Evolutionary conservation across 2,888 invertebrate genomes (phyloP).

Genomic region (Calameuta idolon): DNA sequence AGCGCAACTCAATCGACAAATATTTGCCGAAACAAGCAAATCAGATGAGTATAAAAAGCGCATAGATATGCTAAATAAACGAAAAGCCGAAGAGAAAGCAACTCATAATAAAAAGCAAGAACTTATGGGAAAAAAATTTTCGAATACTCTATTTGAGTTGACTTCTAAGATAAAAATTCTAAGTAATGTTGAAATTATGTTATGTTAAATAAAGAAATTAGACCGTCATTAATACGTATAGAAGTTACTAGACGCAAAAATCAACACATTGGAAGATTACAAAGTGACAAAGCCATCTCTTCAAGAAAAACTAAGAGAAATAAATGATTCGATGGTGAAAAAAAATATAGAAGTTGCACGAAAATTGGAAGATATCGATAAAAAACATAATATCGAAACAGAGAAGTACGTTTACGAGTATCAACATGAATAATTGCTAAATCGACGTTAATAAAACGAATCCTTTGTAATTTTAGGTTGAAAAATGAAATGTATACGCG

Average conservation of each 20-base stretch:
- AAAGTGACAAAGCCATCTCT: conserved; percentile 41
- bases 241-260: conserved; percentile 46
- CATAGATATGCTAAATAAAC: conserved; percentile 29
- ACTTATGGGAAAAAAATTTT: conserved; percentile 40
- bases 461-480: conserved; percentile 39
- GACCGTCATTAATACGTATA: not conserved
- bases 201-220: not conserved
- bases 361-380: conserved; percentile 37
- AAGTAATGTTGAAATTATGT: conserved; percentile 40
- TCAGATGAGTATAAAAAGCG: conserved; percentile 32
- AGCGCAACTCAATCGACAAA: conserved; percentile 38
- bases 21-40: conserved; percentile 37
- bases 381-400: conserved; percentile 48
- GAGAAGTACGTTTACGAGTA: conserved; percentile 45
- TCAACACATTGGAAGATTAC: conserved; percentile 54
- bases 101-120: conserved; percentile 38
- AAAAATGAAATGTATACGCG: conserved; percentile 49
- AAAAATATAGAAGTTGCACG: conserved; percentile 40
- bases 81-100: conserved; percentile 33
- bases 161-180: conserved; percentile 49
- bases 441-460: not conserved
- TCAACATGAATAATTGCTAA: not conserved
- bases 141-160: conserved; percentile 38
- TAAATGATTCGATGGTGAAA: conserved; percentile 30
- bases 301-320: conserved; percentile 39